A percentile compares a stretch with the other conserved stretches of the same genome.
Evolutionary conservation across 2,113 vertebrate species (phyloP).

Genomic region (Zosterops lateralis): DNA sequence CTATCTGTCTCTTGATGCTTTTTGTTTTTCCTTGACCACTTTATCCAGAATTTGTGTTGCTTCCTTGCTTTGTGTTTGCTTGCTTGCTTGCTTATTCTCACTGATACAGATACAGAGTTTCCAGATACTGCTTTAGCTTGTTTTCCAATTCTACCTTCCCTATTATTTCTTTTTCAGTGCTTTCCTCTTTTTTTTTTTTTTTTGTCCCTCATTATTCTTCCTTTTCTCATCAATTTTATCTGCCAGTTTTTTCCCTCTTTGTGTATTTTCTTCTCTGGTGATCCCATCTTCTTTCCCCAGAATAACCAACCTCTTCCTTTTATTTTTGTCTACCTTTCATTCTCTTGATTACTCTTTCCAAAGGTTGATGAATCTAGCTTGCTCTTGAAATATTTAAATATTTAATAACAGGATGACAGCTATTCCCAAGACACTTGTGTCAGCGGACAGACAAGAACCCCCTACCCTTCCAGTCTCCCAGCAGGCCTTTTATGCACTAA

Average conservation of each 20-base stretch:
- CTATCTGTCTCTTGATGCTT: background rate
- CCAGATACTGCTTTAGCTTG: background rate
- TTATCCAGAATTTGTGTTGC: background rate
- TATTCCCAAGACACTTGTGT: slow-evolving; percentile 61
- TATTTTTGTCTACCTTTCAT: slow-evolving; percentile 64
- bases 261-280: slow-evolving; percentile 49
- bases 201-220: slow-evolving; percentile 14
- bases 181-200: background rate
- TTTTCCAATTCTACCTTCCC: background rate
- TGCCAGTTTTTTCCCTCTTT: slow-evolving; percentile 29
- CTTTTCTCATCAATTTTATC: slow-evolving; percentile 47
- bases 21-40: background rate
- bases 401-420: slow-evolving; percentile 70
- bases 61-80: background rate
- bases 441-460: slow-evolving; percentile 62
- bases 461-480: slow-evolving; percentile 64
- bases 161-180: slow-evolving; percentile 6
- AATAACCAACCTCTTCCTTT: slow-evolving; percentile 42
- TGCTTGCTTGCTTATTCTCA: background rate
- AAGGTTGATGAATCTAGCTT: slow-evolving; percentile 66
- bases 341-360: slow-evolving; percentile 68
- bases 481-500: slow-evolving; percentile 67
- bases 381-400: slow-evolving; percentile 72
- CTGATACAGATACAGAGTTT: background rate
- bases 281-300: slow-evolving; percentile 22